Percentiles rank a stretch among this genome's conserved stretches.
phyloP scores from a whole-genome alignment of 2,113 vertebrate species.

The Oxyura jamaicensis region DNA sequence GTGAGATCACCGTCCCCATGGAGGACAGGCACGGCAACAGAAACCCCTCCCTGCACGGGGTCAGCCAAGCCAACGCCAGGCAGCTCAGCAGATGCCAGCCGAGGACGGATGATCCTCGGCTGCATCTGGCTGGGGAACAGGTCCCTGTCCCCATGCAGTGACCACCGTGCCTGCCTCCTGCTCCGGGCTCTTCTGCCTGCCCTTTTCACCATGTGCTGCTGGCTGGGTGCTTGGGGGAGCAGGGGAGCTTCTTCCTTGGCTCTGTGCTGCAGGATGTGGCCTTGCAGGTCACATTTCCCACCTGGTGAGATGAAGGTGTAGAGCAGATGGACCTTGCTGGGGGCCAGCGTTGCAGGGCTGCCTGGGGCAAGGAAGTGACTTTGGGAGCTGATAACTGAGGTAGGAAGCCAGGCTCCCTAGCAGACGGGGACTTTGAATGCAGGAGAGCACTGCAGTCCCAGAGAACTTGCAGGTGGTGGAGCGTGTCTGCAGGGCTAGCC shows the following conservation, averaged over 20 bases:
- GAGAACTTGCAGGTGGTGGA: neutral
- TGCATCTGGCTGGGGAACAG: neutral
- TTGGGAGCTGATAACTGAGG: neutral
- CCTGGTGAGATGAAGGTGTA: neutral
- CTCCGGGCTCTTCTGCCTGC: neutral
- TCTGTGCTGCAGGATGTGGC: neutral
- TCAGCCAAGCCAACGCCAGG: neutral
- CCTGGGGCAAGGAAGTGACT: neutral
- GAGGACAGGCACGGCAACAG: neutral
- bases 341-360: neutral
- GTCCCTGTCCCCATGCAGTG: neutral
- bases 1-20: neutral
- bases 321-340: neutral
- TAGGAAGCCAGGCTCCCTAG: neutral
- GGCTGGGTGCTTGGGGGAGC: neutral
- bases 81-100: neutral
- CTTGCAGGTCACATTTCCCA: neutral
- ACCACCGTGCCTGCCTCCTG: neutral
- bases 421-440: neutral
- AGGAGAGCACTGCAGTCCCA: neutral
- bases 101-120: neutral
- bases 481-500: neutral
- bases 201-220: neutral
- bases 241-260: neutral
- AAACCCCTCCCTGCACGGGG: neutral